Percentiles rank a stretch among this genome's conserved stretches.
These are phyloP conservation scores for Cosmia pyralina DNA, from an alignment of 2,888 invertebrate genomes.

Conservation along the genomic window DNA sequence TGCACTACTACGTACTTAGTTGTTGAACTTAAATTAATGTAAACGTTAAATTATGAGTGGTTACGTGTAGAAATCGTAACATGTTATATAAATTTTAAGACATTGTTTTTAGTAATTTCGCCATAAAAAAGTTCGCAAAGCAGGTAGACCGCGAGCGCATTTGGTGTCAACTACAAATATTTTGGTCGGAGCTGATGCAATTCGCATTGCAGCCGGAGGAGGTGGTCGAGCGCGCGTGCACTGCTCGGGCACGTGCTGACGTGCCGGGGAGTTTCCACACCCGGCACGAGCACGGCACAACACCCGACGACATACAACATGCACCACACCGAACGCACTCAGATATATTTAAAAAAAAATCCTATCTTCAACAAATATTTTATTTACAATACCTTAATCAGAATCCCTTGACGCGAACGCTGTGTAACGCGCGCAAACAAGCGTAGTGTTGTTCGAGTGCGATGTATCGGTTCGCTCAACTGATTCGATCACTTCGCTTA, in stretches of 20 bases:
- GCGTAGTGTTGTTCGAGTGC: slow-evolving; percentile 68
- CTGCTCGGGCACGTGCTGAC: slow-evolving; percentile 73
- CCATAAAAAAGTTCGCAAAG: slow-evolving; percentile 74
- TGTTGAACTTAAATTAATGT: not conserved
- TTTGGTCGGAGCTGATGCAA: slow-evolving; percentile 76
- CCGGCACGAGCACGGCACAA: slow-evolving; percentile 60
- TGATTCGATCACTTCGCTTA: slow-evolving; percentile 75
- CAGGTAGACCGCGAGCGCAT: slow-evolving; percentile 70
- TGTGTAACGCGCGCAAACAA: slow-evolving; percentile 72
- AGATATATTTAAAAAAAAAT: slow-evolving; percentile 36
- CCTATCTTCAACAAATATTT: slow-evolving; percentile 53
- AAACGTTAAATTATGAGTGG: not conserved
- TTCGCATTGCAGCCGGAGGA: slow-evolving; percentile 76
- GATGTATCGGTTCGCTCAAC: slow-evolving; percentile 63
- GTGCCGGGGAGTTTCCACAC: slow-evolving; percentile 78
- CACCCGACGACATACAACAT: slow-evolving; percentile 62
- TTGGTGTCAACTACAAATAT: slow-evolving; percentile 63
- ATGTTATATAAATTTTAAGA: slow-evolving; percentile 30
- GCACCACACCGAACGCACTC: slow-evolving; percentile 64
- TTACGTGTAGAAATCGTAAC: slow-evolving; percentile 22
- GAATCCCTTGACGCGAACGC: slow-evolving; percentile 67
- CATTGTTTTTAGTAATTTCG: slow-evolving; percentile 63
- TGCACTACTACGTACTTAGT: not conserved
- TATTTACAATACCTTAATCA: slow-evolving; percentile 75
- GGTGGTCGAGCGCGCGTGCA: slow-evolving; percentile 70